These are phyloP conservation scores for Polydrusus cervinus DNA, from an alignment of 2,888 invertebrate species.

Conservation along the genomic window DNA sequence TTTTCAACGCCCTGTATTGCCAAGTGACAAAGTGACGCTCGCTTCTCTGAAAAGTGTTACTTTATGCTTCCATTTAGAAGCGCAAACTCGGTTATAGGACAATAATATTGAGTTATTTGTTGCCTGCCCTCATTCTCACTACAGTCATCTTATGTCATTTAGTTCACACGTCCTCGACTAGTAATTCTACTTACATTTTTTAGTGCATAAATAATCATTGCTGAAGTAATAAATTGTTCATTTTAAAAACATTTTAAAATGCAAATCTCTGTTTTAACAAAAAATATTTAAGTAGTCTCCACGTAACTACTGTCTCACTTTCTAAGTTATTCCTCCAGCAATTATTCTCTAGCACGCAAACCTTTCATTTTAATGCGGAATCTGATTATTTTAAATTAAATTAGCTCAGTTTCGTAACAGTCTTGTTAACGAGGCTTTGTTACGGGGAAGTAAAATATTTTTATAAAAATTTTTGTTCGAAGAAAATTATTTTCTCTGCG, in stretches of 20 bases:
- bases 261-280: background rate
- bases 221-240: too few species aligned
- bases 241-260: background rate
- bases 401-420: background rate
- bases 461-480: background rate
- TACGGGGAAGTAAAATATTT: background rate
- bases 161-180: too few species aligned
- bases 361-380: background rate
- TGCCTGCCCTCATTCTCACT: too few species aligned
- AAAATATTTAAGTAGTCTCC: background rate
- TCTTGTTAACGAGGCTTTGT: background rate
- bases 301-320: constrained; percentile 8
- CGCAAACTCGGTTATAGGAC: too few species aligned
- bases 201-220: background rate
- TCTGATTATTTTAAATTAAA: background rate
- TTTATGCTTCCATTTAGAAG: too few species aligned
- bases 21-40: too few species aligned
- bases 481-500: background rate
- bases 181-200: too few species aligned
- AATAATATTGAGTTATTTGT: too few species aligned
- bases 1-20: too few species aligned
- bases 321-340: background rate
- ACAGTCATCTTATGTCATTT: too few species aligned
- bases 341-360: constrained; percentile 12
- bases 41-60: too few species aligned